Conservation (phyloP, 2,888 invertebrate genomes). For the Allophyes oxyacanthae region DNA sequence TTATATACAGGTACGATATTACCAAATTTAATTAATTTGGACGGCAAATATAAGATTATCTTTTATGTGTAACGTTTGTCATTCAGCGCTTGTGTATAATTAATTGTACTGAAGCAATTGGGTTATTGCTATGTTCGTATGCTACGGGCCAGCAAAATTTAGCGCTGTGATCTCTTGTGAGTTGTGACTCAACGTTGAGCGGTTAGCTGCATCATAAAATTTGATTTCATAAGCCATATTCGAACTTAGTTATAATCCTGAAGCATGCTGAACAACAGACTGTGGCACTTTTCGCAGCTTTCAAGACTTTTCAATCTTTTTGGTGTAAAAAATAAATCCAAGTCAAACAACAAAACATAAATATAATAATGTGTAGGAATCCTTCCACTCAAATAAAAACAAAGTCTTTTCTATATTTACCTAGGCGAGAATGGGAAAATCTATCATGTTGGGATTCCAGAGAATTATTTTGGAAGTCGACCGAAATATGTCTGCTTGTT, state of each 20-base stretch:
- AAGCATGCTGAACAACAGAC: background rate
- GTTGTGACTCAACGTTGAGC: conserved; percentile 10
- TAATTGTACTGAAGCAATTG: conserved; percentile 15
- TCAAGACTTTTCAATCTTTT: too few relatives aligned
- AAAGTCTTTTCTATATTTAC: conserved; percentile 48
- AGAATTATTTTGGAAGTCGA: conserved; percentile 73
- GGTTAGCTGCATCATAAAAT: conserved; percentile 15
- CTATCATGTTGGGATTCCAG: conserved; percentile 64
- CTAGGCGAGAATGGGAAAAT: conserved; percentile 61
- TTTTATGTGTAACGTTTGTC: too few relatives aligned
- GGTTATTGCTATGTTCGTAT: conserved; percentile 6
- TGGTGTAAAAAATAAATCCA: too few relatives aligned
- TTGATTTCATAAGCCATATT: conserved; percentile 10
- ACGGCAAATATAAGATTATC: too few relatives aligned
- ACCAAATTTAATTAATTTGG: background rate
- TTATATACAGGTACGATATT: conserved; percentile 10
- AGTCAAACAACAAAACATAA: conserved; percentile 16
- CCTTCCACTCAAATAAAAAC: conserved; percentile 37
- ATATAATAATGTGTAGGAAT: conserved; percentile 23
- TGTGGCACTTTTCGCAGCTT: too few relatives aligned
- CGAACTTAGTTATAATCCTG: conserved; percentile 23
- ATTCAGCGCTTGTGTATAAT: conserved; percentile 8
- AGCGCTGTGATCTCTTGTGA: conserved; percentile 16
- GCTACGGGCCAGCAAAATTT: conserved; percentile 3
- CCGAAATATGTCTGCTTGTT: conserved; percentile 74